These are phyloP conservation scores for Dicrurus megarhynchus DNA, from an alignment of 2,113 vertebrate species.

Conservation along the genomic window DNA sequence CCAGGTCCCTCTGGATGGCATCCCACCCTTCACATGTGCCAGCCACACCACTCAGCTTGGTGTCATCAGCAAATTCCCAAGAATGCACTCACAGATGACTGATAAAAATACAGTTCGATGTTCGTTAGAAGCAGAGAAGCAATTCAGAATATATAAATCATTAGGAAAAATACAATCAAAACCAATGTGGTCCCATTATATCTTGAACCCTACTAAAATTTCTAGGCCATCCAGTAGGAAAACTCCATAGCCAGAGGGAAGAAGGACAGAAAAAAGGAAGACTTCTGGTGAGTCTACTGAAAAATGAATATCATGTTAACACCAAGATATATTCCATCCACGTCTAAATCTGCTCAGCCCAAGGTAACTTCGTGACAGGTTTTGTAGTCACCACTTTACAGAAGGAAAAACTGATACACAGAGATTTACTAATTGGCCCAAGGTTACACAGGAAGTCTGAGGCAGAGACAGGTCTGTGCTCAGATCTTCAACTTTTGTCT, in stretches of 20 bases:
- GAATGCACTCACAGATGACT: background rate
- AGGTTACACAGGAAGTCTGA: background rate
- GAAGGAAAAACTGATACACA: background rate
- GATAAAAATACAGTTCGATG: background rate
- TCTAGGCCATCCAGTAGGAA: background rate
- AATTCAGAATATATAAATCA: background rate
- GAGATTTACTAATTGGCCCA: background rate
- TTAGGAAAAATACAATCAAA: background rate
- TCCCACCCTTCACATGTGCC: background rate
- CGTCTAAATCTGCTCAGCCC: background rate
- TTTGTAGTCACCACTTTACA: background rate
- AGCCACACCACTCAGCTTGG: background rate
- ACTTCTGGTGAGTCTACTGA: background rate
- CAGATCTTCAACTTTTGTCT: background rate
- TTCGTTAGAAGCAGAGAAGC: rapidly evolving
- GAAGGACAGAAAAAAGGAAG: background rate
- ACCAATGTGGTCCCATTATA: rapidly evolving
- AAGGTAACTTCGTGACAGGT: background rate
- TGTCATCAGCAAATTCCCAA: background rate
- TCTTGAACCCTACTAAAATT: background rate
- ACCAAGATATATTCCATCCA: background rate
- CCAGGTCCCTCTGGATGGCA: background rate
- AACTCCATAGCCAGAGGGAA: background rate
- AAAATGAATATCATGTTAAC: background rate
- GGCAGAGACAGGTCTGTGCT: background rate